Evolutionary conservation across 2,888 invertebrate genomes (phyloP).

Genomic region (Hofmannophila pseudospretella): DNA sequence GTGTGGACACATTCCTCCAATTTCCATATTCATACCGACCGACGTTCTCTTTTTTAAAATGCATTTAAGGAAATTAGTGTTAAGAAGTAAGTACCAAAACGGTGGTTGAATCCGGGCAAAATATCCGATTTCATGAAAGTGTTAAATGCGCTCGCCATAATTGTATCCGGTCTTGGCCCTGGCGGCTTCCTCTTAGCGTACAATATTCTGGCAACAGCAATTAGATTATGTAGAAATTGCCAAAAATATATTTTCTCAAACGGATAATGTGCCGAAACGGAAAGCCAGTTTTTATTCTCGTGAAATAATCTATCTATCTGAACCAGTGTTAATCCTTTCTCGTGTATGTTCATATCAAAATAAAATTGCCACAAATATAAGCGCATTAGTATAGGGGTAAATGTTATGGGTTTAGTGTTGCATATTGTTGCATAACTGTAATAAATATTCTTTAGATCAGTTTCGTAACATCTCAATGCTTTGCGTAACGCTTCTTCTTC

Average conservation of each 20-base stretch:
- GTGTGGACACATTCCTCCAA: too few relatives aligned
- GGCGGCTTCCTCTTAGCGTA: constrained; percentile 54
- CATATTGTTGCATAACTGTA: constrained; percentile 70
- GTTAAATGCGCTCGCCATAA: constrained; percentile 69
- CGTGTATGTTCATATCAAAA: constrained; percentile 72
- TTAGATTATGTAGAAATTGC: constrained; percentile 78
- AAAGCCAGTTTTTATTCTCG: constrained; percentile 62
- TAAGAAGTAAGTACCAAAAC: constrained; percentile 51
- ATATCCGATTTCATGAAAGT: constrained; percentile 69
- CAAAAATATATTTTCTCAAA: constrained; percentile 80
- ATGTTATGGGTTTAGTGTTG: constrained; percentile 35
- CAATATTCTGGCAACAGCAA: constrained; percentile 67
- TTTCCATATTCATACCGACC: too few relatives aligned
- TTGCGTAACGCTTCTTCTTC: constrained; percentile 48
- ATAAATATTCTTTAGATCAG: constrained; percentile 69
- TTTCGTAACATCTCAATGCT: constrained; percentile 62
- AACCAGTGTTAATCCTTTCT: constrained; percentile 64
- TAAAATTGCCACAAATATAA: constrained; percentile 80
- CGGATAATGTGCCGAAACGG: constrained; percentile 67
- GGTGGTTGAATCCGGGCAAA: constrained; percentile 52
- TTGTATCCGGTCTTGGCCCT: constrained; percentile 57
- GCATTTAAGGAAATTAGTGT: too few relatives aligned
- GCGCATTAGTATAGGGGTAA: constrained; percentile 61
- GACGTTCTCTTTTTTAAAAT: too few relatives aligned
- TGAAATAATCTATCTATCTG: constrained; percentile 71